A percentile compares a stretch with the other conserved stretches of the same genome.
phyloP scores from a whole-genome alignment of 2,113 vertebrate species.

The Gymnorhina tibicen region DNA sequence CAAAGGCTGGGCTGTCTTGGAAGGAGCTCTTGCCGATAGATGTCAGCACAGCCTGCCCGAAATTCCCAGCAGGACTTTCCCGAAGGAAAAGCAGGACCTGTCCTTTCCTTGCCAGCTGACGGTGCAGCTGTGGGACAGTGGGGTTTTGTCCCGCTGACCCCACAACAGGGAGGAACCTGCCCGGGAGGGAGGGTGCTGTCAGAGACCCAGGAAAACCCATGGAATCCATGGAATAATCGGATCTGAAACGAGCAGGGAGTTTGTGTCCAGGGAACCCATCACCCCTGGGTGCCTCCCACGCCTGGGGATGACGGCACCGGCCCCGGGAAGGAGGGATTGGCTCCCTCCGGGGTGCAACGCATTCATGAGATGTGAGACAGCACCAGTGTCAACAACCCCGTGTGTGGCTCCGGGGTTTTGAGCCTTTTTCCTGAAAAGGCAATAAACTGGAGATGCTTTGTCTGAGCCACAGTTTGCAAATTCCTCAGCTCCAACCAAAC shows the following conservation, averaged over 20 bases:
- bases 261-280: background rate
- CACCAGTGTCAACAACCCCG: background rate
- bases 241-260: background rate
- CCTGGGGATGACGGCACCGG: background rate
- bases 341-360: background rate
- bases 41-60: slow-evolving; percentile 40
- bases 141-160: background rate
- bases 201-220: background rate
- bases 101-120: background rate
- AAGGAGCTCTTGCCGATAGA: slow-evolving; percentile 34
- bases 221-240: background rate
- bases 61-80: background rate
- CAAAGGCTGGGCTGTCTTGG: background rate
- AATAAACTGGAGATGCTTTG: background rate
- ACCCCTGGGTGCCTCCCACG: background rate
- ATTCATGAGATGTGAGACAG: background rate
- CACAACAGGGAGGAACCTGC: background rate
- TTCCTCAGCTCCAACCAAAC: background rate
- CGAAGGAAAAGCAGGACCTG: background rate
- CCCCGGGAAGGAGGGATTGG: background rate
- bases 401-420: background rate
- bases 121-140: rapidly evolving
- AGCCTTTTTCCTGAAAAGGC: slow-evolving; percentile 12
- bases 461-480: background rate
- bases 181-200: background rate